Conservation (phyloP, 2,888 invertebrate genomes). For the Rotaria macrura region DNA sequence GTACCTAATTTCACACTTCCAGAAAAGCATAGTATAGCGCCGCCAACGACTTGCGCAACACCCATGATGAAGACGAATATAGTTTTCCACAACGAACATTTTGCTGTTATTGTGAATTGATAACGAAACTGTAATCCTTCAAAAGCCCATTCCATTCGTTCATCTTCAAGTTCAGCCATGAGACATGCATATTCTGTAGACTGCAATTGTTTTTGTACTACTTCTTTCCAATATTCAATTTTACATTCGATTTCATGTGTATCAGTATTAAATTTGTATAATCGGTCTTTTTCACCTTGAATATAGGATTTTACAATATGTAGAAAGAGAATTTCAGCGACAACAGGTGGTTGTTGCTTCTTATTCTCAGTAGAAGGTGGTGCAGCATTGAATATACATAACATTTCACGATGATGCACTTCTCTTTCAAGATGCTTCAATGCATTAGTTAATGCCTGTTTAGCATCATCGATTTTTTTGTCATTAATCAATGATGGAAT, state of each 20-base stretch:
- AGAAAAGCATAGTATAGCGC: neutral
- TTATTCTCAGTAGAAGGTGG: too few species aligned
- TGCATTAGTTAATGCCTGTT: neutral
- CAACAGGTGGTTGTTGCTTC: too few species aligned
- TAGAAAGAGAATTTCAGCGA: too few species aligned
- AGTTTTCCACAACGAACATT: neutral
- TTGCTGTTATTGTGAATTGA: neutral
- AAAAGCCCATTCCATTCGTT: neutral
- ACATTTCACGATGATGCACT: neutral
- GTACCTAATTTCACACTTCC: neutral
- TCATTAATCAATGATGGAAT: neutral
- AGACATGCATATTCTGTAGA: neutral
- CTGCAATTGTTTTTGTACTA: neutral
- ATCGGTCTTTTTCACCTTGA: too few species aligned
- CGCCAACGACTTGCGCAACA: neutral
- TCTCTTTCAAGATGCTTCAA: neutral
- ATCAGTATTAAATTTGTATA: too few species aligned
- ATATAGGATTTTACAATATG: too few species aligned
- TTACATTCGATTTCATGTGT: neutral
- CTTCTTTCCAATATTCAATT: neutral
- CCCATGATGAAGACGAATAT: neutral
- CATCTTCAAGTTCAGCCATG: neutral
- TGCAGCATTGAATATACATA: too few species aligned
- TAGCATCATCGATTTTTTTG: neutral
- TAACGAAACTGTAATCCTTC: neutral